phyloP scores from a whole-genome alignment of 2,113 vertebrate genomes.

The Mirounga angustirostris region DNA sequence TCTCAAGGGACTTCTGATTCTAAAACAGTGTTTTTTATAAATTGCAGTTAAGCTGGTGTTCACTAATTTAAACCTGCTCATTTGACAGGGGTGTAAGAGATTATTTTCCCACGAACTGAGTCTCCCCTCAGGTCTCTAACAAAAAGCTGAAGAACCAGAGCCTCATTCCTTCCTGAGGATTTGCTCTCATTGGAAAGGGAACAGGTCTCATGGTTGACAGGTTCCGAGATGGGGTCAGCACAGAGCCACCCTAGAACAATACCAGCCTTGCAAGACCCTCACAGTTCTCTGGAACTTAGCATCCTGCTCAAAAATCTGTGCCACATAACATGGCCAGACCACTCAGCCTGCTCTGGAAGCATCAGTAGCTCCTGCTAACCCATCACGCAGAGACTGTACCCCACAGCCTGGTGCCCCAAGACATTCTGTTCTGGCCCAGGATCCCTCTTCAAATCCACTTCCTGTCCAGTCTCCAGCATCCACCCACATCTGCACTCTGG shows the following conservation, averaged over 20 bases:
- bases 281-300: not conserved
- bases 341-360: not conserved
- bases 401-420: not conserved
- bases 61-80: not conserved
- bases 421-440: not conserved
- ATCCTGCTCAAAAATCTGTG: not conserved
- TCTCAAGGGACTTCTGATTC: not conserved
- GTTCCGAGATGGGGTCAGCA: not conserved
- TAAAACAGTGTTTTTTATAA: not conserved
- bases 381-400: not conserved
- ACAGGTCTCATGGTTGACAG: not conserved
- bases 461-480: not conserved
- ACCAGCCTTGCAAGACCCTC: not conserved
- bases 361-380: not conserved
- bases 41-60: not conserved
- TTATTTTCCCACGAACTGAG: not conserved
- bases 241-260: not conserved
- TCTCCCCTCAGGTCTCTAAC: not conserved
- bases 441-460: not conserved
- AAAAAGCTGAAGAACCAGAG: not conserved
- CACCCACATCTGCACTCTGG: not conserved
- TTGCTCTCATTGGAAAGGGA: not conserved
- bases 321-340: accelerated
- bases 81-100: not conserved
- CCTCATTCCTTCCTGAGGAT: not conserved